Conservation (phyloP, 2,888 invertebrate genomes). For the Coelopa pilipes region DNA sequence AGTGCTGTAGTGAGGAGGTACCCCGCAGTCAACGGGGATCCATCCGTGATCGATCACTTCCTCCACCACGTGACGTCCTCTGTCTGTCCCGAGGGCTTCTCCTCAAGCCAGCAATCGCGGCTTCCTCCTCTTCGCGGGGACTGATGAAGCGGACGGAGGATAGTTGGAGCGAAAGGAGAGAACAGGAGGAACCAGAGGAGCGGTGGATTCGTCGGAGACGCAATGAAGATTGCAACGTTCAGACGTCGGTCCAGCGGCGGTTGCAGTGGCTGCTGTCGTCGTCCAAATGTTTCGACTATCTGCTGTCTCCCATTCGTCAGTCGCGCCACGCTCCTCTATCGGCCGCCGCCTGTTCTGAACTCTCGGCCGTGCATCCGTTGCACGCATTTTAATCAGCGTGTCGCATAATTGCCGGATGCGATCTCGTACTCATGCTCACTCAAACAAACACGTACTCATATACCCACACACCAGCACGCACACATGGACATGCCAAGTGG, state of each 20-base stretch:
- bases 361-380: neutral
- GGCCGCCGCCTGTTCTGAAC: no score
- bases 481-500: constrained; percentile 24
- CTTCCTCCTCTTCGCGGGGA: no score
- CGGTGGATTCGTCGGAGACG: neutral
- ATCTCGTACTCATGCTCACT: constrained; percentile 28
- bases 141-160: neutral
- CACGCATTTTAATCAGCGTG: constrained; percentile 66
- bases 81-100: no score
- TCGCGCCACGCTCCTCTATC: no score
- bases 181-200: no score
- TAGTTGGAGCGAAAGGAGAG: neutral
- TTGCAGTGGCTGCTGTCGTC: neutral
- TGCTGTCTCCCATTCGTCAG: no score
- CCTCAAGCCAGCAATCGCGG: no score
- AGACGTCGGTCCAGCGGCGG: neutral
- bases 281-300: neutral
- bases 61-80: no score
- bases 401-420: constrained; percentile 67
- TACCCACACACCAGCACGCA: no score
- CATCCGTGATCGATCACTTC: no score
- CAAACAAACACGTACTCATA: constrained; percentile 30
- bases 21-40: no score
- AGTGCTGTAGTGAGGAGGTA: no score
- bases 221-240: neutral